Evolutionary conservation across 1,140 invertebrate genomes (phyloP), one percentile per base, ranked within the genome.

Genomic region (Drosophila lowei): DNA sequence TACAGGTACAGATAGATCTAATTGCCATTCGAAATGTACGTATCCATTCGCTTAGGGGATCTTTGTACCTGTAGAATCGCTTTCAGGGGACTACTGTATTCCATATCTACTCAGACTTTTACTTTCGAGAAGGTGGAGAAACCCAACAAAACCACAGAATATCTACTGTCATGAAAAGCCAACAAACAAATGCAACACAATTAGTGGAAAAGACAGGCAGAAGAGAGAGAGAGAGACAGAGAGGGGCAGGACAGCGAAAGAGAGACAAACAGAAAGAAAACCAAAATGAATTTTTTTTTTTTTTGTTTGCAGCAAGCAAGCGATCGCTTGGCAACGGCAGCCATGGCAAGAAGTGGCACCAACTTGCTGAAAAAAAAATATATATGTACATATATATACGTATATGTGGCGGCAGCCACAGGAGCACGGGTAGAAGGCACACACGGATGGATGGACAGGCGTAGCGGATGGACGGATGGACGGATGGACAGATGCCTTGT

Each of bases 301-400:
- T 56, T 34, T 57, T 56, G 66, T 70, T 54, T 67, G 63, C 63
- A 56, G 50, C 63, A 38, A 38, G 34, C 34, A 38, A 38, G 34
- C 34, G 34, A 38, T 48, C 11, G 53, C 67, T 21, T 71, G 67
- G 67, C 67, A 71, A 71, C 67, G 46, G 44, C 48, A 62, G 43
- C 30, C 9, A 11, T 11, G 42, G 57, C 16, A 44, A 67, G 47
- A 72, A 72, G 70, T 72, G 70, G 67, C 67, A 71, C 77, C 60
- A 78, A 84, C 79, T 79, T 79, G 79, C 77, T 67, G 79, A 79
- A 77, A 58, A 38, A 38, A 38, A 9, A 28, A 1, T n/a, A n/a
- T 8, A 8, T 7, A 28, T 28, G 25, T 28, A 11, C 0, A 13
- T 38, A 2, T 66, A 59, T 54, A 25, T 25, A 25, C 3, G 23